A percentile compares a stretch with the other conserved stretches of the same genome.
These are phyloP conservation scores for Phaedon cochleariae DNA, from an alignment of 2,888 invertebrate species.

Conservation along the genomic window DNA sequence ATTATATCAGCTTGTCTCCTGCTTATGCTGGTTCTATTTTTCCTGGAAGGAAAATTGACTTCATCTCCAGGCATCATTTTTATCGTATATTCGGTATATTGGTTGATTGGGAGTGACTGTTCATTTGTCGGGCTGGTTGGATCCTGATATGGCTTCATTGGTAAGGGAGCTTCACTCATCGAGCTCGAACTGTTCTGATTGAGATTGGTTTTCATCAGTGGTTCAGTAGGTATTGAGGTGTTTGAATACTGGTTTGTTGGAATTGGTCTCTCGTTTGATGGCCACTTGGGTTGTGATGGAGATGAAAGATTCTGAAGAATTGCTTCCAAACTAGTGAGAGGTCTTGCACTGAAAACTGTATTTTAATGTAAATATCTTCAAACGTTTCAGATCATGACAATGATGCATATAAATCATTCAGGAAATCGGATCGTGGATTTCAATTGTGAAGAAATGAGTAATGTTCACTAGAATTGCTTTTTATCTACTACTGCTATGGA, in stretches of 20 bases:
- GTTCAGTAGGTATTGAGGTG: not conserved
- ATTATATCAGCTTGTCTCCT: constrained; percentile 13
- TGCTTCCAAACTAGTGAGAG: not conserved
- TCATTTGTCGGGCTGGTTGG: no score
- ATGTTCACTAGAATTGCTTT: no score
- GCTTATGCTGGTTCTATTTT: constrained; percentile 14
- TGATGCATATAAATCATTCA: not conserved
- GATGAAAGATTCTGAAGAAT: not conserved
- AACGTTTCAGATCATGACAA: not conserved
- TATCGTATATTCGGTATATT: not conserved
- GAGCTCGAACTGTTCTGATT: no score
- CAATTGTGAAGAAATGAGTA: no score
- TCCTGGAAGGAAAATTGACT: not conserved
- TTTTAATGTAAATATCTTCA: not conserved
- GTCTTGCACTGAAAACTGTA: not conserved
- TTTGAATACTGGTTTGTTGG: not conserved
- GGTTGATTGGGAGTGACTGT: not conserved
- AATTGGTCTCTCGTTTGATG: not conserved
- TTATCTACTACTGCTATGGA: no score
- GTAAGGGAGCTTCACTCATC: no score
- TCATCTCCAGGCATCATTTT: no score
- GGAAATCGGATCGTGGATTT: no score
- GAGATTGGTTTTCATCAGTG: not conserved
- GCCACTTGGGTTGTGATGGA: not conserved
- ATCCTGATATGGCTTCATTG: no score